Evolutionary conservation across 2,888 invertebrate species (phyloP).

Genomic region (Bembecia ichneumoniformis): DNA sequence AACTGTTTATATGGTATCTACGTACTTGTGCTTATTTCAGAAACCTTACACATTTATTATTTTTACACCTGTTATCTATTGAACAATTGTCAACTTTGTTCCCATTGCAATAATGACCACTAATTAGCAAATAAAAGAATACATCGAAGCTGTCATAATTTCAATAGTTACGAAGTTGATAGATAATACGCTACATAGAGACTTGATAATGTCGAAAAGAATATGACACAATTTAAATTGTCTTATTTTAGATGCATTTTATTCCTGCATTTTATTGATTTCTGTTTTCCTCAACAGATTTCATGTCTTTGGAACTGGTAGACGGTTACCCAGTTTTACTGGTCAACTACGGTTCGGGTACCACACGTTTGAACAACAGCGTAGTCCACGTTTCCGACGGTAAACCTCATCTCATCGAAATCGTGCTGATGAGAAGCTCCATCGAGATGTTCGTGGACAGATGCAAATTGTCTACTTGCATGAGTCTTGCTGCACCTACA

Average conservation of each 20-base stretch:
- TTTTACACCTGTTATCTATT: no score
- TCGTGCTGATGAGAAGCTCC: slow-evolving; percentile 75
- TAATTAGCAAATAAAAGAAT: no score
- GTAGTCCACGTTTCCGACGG: slow-evolving; percentile 85
- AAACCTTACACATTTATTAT: no score
- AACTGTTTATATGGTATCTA: no score
- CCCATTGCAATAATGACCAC: no score
- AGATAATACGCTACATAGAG: no score
- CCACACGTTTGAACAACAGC: slow-evolving; percentile 77
- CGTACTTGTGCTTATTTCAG: no score
- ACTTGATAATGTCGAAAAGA: no score
- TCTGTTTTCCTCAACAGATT: slow-evolving; percentile 73
- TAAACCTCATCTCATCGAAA: slow-evolving; percentile 88
- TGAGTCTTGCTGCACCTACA: slow-evolving; percentile 78
- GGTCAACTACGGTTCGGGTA: slow-evolving; percentile 91
- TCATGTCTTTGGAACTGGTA: slow-evolving; percentile 88
- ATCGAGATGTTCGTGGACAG: slow-evolving; percentile 86
- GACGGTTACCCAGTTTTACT: slow-evolving; percentile 87
- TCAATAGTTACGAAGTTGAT: no score
- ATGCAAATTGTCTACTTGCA: slow-evolving; percentile 78
- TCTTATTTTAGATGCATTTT: slow-evolving; percentile 9
- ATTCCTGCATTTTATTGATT: not conserved
- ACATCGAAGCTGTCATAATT: no score
- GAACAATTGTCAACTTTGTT: no score
- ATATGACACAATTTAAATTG: no score